Conservation (phyloP, 2,888 invertebrate genomes). For the Axea sp. region DNA sequence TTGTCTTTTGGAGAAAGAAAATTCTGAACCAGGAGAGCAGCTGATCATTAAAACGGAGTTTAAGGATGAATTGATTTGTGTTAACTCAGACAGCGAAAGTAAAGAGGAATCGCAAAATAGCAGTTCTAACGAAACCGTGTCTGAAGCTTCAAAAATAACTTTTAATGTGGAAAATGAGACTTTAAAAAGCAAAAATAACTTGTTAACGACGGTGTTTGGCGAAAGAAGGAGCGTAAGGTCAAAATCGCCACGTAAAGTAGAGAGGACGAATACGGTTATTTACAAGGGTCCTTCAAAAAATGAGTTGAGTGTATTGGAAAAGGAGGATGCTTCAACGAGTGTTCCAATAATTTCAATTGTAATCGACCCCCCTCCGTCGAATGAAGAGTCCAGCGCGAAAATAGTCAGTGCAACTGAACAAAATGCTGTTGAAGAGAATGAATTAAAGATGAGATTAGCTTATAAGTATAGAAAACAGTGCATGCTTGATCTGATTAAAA, state of each 20-base stretch:
- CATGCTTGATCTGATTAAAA: slow-evolving; percentile 74
- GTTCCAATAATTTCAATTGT: slow-evolving; percentile 34
- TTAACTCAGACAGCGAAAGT: slow-evolving; percentile 1
- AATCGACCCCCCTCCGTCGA: slow-evolving; percentile 40
- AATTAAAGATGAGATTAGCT: slow-evolving; percentile 33
- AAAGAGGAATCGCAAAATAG: slow-evolving; percentile 12
- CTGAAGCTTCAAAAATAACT: background rate
- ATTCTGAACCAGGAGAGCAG: background rate
- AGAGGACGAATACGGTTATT: slow-evolving; percentile 72
- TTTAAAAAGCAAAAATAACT: background rate
- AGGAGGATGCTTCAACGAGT: slow-evolving; percentile 1
- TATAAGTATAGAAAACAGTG: slow-evolving; percentile 68
- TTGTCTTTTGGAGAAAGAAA: slow-evolving; percentile 14
- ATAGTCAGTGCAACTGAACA: too few species aligned
- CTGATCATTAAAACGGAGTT: slow-evolving; percentile 1
- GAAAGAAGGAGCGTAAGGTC: slow-evolving; percentile 23
- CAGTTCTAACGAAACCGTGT: background rate
- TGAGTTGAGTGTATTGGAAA: slow-evolving; percentile 8
- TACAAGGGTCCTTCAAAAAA: slow-evolving; percentile 70
- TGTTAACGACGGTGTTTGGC: background rate
- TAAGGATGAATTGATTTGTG: slow-evolving; percentile 9
- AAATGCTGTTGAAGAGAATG: background rate
- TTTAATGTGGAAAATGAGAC: slow-evolving; percentile 18
- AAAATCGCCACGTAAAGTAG: slow-evolving; percentile 65
- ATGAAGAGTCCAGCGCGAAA: background rate